Evolutionary conservation across 2,888 invertebrate genomes (phyloP).

Genomic region (Sarcophaga caerulescens): DNA sequence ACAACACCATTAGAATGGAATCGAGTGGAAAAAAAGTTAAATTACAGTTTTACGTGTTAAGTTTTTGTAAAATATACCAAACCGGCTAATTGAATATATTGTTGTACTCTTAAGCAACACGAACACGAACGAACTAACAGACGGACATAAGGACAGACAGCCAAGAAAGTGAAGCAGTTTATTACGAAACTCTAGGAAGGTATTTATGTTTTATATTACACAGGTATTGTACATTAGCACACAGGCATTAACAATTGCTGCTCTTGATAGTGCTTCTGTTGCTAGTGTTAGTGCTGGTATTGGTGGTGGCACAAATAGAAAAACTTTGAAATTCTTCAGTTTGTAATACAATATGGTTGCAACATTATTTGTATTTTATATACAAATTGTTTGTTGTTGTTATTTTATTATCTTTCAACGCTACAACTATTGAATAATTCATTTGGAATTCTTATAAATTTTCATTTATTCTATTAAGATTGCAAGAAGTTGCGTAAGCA

Average conservation of each 20-base stretch:
- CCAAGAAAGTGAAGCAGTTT: neutral
- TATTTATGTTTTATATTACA: neutral
- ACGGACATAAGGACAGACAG: neutral
- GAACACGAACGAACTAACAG: neutral
- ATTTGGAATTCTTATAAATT: no score
- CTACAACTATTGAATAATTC: no score
- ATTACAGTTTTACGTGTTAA: slow-evolving; percentile 60
- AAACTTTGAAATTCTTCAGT: no score
- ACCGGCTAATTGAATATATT: slow-evolving; percentile 56
- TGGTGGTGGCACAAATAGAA: no score
- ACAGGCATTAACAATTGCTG: neutral
- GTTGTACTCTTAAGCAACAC: neutral
- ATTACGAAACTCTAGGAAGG: neutral
- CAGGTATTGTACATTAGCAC: neutral
- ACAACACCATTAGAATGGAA: neutral
- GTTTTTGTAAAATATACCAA: slow-evolving; percentile 41
- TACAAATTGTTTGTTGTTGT: no score
- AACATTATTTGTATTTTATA: no score
- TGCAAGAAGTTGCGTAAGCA: no score
- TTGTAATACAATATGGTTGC: no score
- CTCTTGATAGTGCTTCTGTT: neutral
- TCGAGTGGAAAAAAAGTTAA: slow-evolving; percentile 42
- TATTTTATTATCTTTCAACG: neutral
- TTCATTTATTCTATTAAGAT: no score
- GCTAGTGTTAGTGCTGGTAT: no score